Base-by-base conservation (phyloP, 1,140 invertebrate species). In the Dryas iulia region DNA sequence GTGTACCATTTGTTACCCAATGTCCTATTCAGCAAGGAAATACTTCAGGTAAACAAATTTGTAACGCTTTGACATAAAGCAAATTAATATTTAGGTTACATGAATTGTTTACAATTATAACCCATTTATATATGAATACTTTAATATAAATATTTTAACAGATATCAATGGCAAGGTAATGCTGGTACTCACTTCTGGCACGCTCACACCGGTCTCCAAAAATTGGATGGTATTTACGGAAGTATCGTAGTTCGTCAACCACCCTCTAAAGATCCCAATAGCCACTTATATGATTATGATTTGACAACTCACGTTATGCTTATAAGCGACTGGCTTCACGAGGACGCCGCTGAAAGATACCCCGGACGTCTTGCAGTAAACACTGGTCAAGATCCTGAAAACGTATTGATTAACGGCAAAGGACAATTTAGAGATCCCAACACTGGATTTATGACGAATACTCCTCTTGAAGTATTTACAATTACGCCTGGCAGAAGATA, bases 121-220 rank as follows among this genome's bases (percentile, higher is more conserved):
- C n/a, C n/a, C n/a, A n/a, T n/a, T n/a, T n/a, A n/a, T n/a, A n/a
- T n/a, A n/a, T n/a, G n/a, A n/a, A n/a, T n/a, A 61, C 30, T 28
- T 39, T 12, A 68, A 58, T 66, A 0, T 39, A 18, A 11, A 18
- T 47, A 1, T 47, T 47, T 47, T 0, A 47, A 2, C 78, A 96
- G 96, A 78, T 98, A 98, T 80, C 94, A 95, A 88, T 98, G 94
- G 93, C 89, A 92, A 62, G 93, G 93, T 56, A 96, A 96, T 79
- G 92, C 94, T 30, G 97, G 97, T 31, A 98, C 97, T 0, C 96
- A 98, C 87, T 98, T 97, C 87, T 98, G 96, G 95, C 97, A 98
- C 84, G 95, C 97, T 1, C 97, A 98, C 79, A 95, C 96, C 11
- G 96, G 96, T 83, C 90, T 97, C 0, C 97, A 98, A 82, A 96